Conservation (phyloP, 1,140 invertebrate genomes). For the Nautilus pompilius region DNA sequence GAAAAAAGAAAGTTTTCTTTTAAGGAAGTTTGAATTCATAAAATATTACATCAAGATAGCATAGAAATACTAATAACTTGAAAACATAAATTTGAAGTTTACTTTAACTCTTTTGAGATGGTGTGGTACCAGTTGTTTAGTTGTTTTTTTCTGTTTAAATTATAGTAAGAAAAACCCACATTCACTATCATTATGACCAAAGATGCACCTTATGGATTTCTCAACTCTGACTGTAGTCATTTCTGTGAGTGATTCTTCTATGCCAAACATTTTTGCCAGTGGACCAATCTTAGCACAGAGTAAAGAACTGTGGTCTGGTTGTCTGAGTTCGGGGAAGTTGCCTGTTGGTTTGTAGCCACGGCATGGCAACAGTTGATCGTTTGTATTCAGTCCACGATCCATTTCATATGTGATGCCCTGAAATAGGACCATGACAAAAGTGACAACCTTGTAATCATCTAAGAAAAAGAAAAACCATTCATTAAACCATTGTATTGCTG, state of each 20-base stretch:
- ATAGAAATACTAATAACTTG: too few relatives aligned
- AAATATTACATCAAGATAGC: too few relatives aligned
- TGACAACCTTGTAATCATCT: too few relatives aligned
- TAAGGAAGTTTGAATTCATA: too few relatives aligned
- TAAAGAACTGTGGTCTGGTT: conserved; percentile 15
- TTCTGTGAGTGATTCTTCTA: conserved; percentile 21
- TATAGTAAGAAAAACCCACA: background rate
- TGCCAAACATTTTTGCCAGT: conserved; percentile 29
- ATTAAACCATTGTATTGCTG: too few relatives aligned
- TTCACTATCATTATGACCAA: background rate
- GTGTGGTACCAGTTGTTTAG: too few relatives aligned
- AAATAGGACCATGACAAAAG: too few relatives aligned
- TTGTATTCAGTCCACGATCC: conserved; percentile 2
- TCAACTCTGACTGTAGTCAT: conserved; percentile 34
- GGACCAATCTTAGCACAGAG: conserved; percentile 32
- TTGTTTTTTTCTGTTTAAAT: too few relatives aligned
- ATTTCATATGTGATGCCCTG: conserved; percentile 8
- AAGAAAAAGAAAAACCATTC: too few relatives aligned
- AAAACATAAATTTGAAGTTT: too few relatives aligned
- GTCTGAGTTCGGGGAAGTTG: conserved; percentile 14
- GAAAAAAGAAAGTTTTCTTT: too few relatives aligned
- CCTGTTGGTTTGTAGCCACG: conserved; percentile 24
- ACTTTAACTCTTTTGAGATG: too few relatives aligned
- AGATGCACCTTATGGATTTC: conserved; percentile 28
- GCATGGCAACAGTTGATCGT: conserved; percentile 12